Conservation (phyloP, 92 coral and sea anemone genomes). For the Paramuricea clavata region DNA sequence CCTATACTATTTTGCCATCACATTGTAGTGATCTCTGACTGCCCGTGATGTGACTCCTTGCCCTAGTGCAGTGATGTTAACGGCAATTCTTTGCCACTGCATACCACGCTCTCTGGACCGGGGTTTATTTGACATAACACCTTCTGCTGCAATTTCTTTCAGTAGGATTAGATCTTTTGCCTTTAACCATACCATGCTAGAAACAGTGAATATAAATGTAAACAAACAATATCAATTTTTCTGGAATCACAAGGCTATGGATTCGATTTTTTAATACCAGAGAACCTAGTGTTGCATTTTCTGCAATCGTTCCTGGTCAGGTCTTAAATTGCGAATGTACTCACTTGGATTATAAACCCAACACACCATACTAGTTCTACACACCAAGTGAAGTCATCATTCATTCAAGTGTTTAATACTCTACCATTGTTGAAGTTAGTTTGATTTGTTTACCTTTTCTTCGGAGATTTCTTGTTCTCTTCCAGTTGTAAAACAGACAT, state of each 20-base stretch:
- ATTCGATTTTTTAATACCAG: no score
- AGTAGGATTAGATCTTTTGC: slow-evolving; percentile 59
- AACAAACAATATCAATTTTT: no score
- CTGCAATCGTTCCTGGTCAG: no score
- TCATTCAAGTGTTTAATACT: no score
- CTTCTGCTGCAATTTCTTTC: slow-evolving; percentile 67
- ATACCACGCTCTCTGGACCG: slow-evolving; percentile 65
- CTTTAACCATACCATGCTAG: slow-evolving; percentile 69
- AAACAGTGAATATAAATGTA: no score
- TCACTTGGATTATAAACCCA: no score
- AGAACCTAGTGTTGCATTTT: no score
- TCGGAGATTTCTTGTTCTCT: neutral
- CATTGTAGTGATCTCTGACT: slow-evolving; percentile 64
- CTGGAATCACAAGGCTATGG: no score
- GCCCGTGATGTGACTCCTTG: slow-evolving; percentile 59
- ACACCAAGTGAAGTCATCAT: no score
- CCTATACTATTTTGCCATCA: slow-evolving; percentile 55
- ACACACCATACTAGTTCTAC: no score
- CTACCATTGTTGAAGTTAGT: no score
- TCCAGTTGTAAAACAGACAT: neutral
- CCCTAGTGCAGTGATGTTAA: slow-evolving; percentile 52
- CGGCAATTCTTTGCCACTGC: slow-evolving; percentile 67
- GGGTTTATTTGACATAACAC: slow-evolving; percentile 56
- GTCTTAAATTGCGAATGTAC: no score
- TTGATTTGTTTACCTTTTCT: neutral